Evolutionary conservation across 2,113 vertebrate genomes (phyloP), one percentile per base, ranked within the genome.

Genomic region (Nycticorax nycticorax): DNA sequence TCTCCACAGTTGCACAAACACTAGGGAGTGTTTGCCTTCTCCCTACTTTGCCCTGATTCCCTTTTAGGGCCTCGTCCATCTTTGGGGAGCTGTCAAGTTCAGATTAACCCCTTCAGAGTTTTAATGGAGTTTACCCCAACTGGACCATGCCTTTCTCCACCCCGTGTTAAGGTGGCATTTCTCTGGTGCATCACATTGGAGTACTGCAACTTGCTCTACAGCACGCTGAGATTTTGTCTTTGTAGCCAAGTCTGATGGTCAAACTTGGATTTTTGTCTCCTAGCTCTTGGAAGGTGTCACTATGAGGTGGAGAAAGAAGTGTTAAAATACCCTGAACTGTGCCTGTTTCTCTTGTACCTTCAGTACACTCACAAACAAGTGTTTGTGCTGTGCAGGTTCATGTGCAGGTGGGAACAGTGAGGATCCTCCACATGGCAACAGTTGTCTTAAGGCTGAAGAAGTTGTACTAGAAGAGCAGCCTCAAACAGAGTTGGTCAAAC

Each of bases 401-500:
- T 68, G 45, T 75, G 32, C 63, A 88, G 30, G 43, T 92, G 56
- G 68, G 91, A 91, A 88, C 22, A 32, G 35, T 45, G 76, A 92
- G 63, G 77, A 30, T 19, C 24, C 87, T 79, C 17, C 39, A 72
- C 6, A 0, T 45, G 53, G 55, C 56, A 55, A 43, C 66, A 92
- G 80, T 76, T 71, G 92, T 91, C 14, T 50, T 92, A 56, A 96
- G 14, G 90, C 17, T 79, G 94, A 88, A 84, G 97, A 87, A 23
- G 35, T 8, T 85, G 68, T 14, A 16, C 55, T 12, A 4, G 72
- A 91, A 50, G 47, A 94, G 37, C 88, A 85, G 87, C n/a, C 19
- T 72, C 89, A 53, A 39, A 39, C 73, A 62, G 98, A 98, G 19
- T 85, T 99, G 96, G 73, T 98, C 62, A 99, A 99, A 96, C 99